Percentiles rank a stretch among this genome's conserved stretches.
These are phyloP conservation scores for Thera obeliscata DNA, from an alignment of 2,888 invertebrate genomes.

Conservation along the genomic window DNA sequence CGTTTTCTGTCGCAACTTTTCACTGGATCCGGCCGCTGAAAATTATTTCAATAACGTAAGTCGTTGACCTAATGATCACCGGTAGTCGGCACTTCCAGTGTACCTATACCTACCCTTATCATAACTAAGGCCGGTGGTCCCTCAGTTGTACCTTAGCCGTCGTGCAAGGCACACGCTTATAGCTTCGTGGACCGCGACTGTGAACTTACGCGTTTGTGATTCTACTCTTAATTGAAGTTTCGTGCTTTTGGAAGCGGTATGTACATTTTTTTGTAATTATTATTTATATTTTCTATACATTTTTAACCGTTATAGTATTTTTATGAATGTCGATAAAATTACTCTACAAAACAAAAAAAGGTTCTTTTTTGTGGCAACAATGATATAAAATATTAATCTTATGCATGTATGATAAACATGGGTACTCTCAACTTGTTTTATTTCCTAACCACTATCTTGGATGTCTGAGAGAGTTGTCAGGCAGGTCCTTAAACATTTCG, in stretches of 20 bases:
- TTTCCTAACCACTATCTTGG: too few species aligned
- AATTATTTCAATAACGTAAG: neutral
- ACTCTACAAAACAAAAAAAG: too few species aligned
- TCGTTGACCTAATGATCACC: constrained; percentile 5
- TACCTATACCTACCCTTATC: neutral
- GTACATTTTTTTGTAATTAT: neutral
- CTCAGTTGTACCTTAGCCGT: constrained; percentile 18
- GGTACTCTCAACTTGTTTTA: too few species aligned
- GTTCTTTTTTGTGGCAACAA: too few species aligned
- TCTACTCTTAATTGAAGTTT: constrained; percentile 2
- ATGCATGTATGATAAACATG: too few species aligned
- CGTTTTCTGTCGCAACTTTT: neutral
- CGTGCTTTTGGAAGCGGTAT: constrained; percentile 19
- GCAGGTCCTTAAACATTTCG: too few species aligned
- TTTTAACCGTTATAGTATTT: too few species aligned
- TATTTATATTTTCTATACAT: too few species aligned
- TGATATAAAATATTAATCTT: too few species aligned
- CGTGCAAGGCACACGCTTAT: constrained; percentile 18
- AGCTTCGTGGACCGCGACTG: constrained; percentile 8
- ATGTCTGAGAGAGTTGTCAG: too few species aligned
- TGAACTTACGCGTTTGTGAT: constrained; percentile 22
- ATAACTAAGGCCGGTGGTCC: constrained; percentile 14
- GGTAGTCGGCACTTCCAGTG: constrained; percentile 1
- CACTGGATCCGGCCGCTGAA: neutral
- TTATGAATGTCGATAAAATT: too few species aligned